Evolutionary conservation across 2,797 vertebrate species (phyloP), one percentile per base, ranked within the genome.

Genomic region (Mus spretus): DNA sequence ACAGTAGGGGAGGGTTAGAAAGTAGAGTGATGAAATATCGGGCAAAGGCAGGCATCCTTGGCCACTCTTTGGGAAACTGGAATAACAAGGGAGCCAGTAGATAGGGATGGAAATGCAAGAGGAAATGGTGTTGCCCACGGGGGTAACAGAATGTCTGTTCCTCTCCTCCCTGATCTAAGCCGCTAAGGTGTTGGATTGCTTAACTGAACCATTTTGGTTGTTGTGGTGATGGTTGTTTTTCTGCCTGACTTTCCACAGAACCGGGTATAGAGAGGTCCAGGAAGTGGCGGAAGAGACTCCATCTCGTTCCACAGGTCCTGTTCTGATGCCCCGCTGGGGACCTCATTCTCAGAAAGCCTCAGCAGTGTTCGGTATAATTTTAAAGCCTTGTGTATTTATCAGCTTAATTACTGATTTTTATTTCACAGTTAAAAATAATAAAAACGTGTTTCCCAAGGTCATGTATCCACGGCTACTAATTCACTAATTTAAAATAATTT

Each of bases 111-210:
- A 75, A 65, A 72, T 47, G 22, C 3, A 11, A 44, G 8, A n/a
- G 34, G 26, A 26, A 67, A 44, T 31, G 37, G 59, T 15, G 3
- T n/a, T 26, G 28, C 72, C 70, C 63, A 40, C 82, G 40, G 47
- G 92, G 80, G 20, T 53, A 85, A 95, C 89, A 89, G 86, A 90
- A 97, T 83, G 61, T 80, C 79, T 59, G 94, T 86, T 59, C 80
- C 78, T 65, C 70, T 37, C 19, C 65, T 37, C 85, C 20, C 61
- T 44, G 44, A 89, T 55, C 89, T 94, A 44, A 81, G 91, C 67
- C 50, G 81, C n/a, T 70, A 67, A 85, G 78, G 1, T 89, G 50
- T 90, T 88, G 44, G 74, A 67, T 89, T 72, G 3, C 4, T 3
- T 47, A 78, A 82, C 74, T 5, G 44, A 91, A 37, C 34, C 1